phyloP scores from a whole-genome alignment of 2,113 vertebrate genomes.

The Oreochromis spilurus region DNA sequence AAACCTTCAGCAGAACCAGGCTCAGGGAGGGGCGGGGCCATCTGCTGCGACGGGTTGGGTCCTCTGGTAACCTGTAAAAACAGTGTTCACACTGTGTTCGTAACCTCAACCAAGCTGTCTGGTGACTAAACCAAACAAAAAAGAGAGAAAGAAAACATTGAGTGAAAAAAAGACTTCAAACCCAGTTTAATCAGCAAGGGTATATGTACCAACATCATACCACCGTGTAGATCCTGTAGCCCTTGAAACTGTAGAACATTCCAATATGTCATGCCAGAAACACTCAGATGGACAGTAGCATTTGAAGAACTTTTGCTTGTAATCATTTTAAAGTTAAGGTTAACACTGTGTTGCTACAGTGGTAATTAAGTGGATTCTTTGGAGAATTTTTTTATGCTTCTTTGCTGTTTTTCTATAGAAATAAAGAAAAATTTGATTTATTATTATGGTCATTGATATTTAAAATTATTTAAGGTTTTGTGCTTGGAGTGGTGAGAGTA shows the following conservation, averaged over 20 bases:
- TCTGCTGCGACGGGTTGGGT: background rate
- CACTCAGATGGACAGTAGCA: background rate
- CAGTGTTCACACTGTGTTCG: background rate
- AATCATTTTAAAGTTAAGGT: background rate
- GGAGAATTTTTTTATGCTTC: fast-evolving
- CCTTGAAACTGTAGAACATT: background rate
- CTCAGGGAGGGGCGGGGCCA: background rate
- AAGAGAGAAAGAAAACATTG: background rate
- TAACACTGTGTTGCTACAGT: background rate
- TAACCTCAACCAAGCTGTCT: background rate
- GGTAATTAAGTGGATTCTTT: background rate
- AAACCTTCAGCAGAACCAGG: background rate
- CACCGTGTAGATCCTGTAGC: background rate
- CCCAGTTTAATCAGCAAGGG: background rate
- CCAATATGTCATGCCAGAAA: background rate
- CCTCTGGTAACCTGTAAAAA: background rate
- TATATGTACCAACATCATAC: background rate
- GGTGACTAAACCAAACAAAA: background rate
- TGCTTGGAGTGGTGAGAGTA: background rate
- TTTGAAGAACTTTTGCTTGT: background rate
- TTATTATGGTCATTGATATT: background rate
- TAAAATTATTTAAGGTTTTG: background rate
- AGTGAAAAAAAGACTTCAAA: background rate
- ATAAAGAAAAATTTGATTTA: background rate
- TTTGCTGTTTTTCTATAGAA: background rate